A percentile compares a stretch with the other conserved stretches of the same genome.
These are phyloP conservation scores for Oreotrochilus melanogaster DNA, from an alignment of 2,113 vertebrate genomes.

Conservation along the genomic window DNA sequence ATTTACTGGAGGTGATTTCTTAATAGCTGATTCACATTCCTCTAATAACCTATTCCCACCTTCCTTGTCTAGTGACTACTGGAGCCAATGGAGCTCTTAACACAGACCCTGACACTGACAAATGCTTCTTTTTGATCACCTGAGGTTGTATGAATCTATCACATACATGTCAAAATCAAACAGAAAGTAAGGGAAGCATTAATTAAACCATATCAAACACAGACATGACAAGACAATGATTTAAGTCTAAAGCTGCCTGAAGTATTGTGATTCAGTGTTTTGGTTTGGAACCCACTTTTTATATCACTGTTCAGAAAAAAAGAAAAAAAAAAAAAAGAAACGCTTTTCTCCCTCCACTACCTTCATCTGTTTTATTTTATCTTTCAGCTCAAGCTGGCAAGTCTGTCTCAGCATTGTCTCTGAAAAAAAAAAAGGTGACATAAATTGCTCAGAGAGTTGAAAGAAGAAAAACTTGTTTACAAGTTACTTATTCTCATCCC, in stretches of 20 bases:
- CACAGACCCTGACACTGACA: conserved; percentile 59
- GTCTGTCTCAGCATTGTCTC: conserved; percentile 19
- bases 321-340: conserved; percentile 30
- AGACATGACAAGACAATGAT: conserved; percentile 77
- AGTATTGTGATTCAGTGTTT: conserved; percentile 79
- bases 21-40: conserved; percentile 67
- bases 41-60: conserved; percentile 53
- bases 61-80: conserved; percentile 14
- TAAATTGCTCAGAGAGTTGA: conserved; percentile 36
- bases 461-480: conserved; percentile 62
- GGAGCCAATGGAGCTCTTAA: neutral
- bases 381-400: conserved; percentile 17
- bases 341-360: neutral
- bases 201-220: conserved; percentile 79
- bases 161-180: conserved; percentile 49
- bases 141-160: conserved; percentile 40
- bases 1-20: conserved; percentile 63
- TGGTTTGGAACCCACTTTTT: conserved; percentile 67
- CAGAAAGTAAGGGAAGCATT: conserved; percentile 66
- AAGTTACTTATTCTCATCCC: conserved; percentile 39
- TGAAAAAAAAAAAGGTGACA: conserved; percentile 30
- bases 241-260: conserved; percentile 77
- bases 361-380: conserved; percentile 61
- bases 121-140: conserved; percentile 68
- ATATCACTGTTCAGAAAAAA: conserved; percentile 60